phyloP scores from a whole-genome alignment of 1,140 invertebrate species.

The Halotydeus destructor region DNA sequence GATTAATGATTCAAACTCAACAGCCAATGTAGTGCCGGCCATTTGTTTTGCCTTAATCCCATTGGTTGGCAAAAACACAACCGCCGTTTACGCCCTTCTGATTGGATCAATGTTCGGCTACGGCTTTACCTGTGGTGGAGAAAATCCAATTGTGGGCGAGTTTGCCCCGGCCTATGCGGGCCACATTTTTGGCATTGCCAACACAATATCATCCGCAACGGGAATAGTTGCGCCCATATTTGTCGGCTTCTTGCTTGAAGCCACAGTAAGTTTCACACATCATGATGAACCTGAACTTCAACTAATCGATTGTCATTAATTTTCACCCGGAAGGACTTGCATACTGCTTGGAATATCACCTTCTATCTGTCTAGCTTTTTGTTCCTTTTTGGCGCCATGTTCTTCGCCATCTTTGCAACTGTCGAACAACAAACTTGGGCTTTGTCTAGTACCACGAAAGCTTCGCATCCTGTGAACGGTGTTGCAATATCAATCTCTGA shows the following conservation, averaged over 20 bases:
- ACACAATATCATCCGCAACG: slow-evolving; percentile 2
- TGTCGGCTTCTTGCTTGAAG: slow-evolving; percentile 6
- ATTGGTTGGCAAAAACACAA: slow-evolving; percentile 9
- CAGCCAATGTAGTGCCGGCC: slow-evolving; percentile 5
- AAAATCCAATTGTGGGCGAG: slow-evolving; percentile 12
- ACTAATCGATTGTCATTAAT: too few relatives aligned
- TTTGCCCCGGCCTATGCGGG: slow-evolving; percentile 8
- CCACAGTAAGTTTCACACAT: slow-evolving; percentile 1
- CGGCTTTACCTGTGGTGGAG: slow-evolving; percentile 16
- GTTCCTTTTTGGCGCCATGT: too few relatives aligned
- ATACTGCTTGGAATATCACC: too few relatives aligned
- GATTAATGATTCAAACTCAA: too few relatives aligned
- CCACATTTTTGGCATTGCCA: slow-evolving; percentile 7
- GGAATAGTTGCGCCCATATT: slow-evolving; percentile 6
- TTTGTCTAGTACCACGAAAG: too few relatives aligned
- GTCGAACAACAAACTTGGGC: too few relatives aligned
- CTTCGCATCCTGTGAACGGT: too few relatives aligned
- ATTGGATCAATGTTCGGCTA: slow-evolving; percentile 12
- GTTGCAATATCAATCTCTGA: too few relatives aligned
- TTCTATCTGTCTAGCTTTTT: too few relatives aligned
- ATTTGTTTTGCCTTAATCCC: slow-evolving; percentile 7
- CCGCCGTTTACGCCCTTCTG: slow-evolving; percentile 10
- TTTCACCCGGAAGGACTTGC: too few relatives aligned
- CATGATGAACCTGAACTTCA: too few relatives aligned
- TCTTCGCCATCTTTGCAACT: too few relatives aligned